Base-by-base conservation (phyloP, 23 tunicate genomes). In the Trididemnum clinides region DNA sequence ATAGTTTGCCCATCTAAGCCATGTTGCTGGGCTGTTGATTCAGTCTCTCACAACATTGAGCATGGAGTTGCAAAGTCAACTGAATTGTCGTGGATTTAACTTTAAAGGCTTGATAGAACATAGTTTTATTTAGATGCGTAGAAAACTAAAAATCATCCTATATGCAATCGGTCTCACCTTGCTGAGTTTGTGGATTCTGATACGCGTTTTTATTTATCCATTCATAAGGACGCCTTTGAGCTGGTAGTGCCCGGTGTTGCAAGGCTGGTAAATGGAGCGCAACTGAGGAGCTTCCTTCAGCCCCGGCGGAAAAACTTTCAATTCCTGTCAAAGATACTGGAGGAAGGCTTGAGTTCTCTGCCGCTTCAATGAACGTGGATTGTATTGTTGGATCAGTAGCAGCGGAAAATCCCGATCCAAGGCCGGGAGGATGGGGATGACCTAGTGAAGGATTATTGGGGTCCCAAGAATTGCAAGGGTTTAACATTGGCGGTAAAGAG, bases 171-270 rank as follows among this genome's bases (percentile, higher is more conserved):
- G 37, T 50, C 65, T 51, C 71, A 92, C 97, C 91, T 87, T 90
- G 97, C 32, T 80, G 91, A 2, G 97, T 82, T 51, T 82, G 97
- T 31, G 82, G 57, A 57, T 90, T 80, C 30, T 82, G 86, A 72
- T 87, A 87, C 12, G 97, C 90, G 86, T 92, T 92, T 37, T 92
- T 92, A 75, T 87, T 92, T 27, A 92, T 92, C 97, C 97, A 92
- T 57, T 92, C 97, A 65, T 85, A 92, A 1, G 97, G 97, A 18
- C 86, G 39, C 26, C 97, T 62, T 77, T 92, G 94, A 26, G 44
- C 66, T 21, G 73, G 59, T 65, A 78, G 64, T 19, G 80, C 37
- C 5, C 37, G 77, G 33, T 33, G 87, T 1, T 38, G 79, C 82
- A 73, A 28, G n/a, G 51, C 26, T 21, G 82, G 66, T 38, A 73